These are phyloP conservation scores for Taxidea taxus DNA, from an alignment of 2,113 vertebrate species.

Conservation along the genomic window DNA sequence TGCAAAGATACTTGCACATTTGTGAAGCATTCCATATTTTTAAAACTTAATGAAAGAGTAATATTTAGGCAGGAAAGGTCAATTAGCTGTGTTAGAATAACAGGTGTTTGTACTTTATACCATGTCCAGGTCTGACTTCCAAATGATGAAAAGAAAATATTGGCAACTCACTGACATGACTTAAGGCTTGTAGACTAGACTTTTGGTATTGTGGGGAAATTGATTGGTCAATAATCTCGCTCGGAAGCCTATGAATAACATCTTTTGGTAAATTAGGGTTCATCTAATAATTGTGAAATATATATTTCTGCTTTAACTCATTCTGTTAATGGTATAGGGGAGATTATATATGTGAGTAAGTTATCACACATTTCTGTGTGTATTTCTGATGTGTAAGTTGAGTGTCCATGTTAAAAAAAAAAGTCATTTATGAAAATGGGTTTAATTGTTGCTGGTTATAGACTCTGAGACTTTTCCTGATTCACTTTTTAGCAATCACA, in stretches of 20 bases:
- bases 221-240: neutral
- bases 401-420: neutral
- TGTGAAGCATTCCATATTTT: neutral
- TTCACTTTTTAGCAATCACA: neutral
- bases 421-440: neutral
- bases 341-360: neutral
- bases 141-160: neutral
- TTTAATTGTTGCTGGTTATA: neutral
- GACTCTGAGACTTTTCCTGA: neutral
- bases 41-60: neutral
- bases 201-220: neutral
- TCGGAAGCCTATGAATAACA: neutral
- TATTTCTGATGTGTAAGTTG: neutral
- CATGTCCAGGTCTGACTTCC: neutral
- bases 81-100: neutral
- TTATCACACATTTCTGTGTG: neutral
- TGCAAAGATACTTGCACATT: neutral
- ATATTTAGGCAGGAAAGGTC: conserved; percentile 12
- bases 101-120: neutral
- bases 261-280: neutral
- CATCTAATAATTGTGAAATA: neutral
- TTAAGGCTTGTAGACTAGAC: neutral
- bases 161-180: neutral
- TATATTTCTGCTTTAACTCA: neutral
- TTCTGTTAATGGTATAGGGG: neutral